Conservation (phyloP, 2,888 invertebrate species). For the Zygothrica quintamaculata region DNA sequence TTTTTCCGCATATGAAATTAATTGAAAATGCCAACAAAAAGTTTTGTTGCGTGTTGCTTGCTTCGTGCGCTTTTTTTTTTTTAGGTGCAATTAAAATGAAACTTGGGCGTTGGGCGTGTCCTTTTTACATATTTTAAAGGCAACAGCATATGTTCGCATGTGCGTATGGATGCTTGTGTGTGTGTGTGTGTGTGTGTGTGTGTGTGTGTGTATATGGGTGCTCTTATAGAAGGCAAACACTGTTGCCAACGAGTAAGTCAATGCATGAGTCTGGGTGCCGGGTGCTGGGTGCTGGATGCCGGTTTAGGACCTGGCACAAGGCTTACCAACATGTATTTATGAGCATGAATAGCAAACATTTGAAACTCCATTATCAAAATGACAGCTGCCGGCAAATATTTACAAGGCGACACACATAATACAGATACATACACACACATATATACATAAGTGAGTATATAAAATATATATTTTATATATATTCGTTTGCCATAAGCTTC, state of each 20-base stretch:
- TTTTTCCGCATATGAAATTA: constrained; percentile 4
- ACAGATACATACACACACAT: constrained; percentile 15
- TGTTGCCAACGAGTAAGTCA: constrained; percentile 19
- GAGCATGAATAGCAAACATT: constrained; percentile 60
- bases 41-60: constrained; percentile 28
- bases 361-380: constrained; percentile 69
- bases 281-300: neutral
- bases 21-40: constrained; percentile 33
- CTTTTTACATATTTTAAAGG: constrained; percentile 40
- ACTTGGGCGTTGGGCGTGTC: constrained; percentile 29
- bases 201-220: constrained; percentile 12
- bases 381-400: constrained; percentile 68
- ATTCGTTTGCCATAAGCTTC: constrained; percentile 19
- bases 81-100: constrained; percentile 59
- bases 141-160: constrained; percentile 17
- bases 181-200: constrained; percentile 5
- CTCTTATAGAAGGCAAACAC: constrained; percentile 45
- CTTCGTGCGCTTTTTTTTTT: constrained; percentile 29
- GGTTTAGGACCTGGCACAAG: constrained; percentile 10
- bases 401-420: constrained; percentile 43
- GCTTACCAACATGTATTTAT: constrained; percentile 56
- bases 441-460: constrained; percentile 7
- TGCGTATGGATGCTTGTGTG: constrained; percentile 9
- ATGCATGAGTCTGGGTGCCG: neutral
- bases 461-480: constrained; percentile 11